Conservation (phyloP, 2,797 vertebrate species). For the Otus scops region DNA sequence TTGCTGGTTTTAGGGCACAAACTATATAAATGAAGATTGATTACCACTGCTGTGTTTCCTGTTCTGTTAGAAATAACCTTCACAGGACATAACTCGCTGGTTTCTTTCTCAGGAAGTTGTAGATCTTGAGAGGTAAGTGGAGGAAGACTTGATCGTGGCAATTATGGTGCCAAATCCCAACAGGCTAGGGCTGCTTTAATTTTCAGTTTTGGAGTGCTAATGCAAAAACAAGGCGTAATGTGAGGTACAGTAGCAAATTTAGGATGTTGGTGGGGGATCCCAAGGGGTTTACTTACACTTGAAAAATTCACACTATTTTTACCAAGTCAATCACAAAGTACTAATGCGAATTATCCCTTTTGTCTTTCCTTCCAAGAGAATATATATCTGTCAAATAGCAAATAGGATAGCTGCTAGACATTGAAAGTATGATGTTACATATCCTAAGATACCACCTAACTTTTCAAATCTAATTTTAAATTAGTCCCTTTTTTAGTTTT, state of each 20-base stretch:
- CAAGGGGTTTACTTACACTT: not conserved
- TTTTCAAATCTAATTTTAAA: not conserved
- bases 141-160: not conserved
- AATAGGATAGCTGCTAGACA: not conserved
- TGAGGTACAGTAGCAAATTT: not conserved
- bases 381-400: not conserved
- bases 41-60: not conserved
- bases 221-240: accelerated
- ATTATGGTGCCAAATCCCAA: not conserved
- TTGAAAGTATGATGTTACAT: too few relatives aligned
- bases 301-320: not conserved
- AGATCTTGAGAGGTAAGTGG: not conserved
- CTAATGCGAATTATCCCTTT: not conserved
- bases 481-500: not conserved
- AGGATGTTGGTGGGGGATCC: not conserved
- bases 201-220: not conserved
- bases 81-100: not conserved
- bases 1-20: slow-evolving; percentile 27
- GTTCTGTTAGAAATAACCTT: slow-evolving; percentile 1
- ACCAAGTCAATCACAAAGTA: not conserved
- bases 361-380: not conserved
- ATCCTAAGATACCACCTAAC: not conserved
- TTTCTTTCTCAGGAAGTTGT: not conserved
- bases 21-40: slow-evolving; percentile 15
- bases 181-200: not conserved